These are phyloP conservation scores for Fissipunctia ypsillon DNA, from an alignment of 2,888 invertebrate species.

Conservation along the genomic window DNA sequence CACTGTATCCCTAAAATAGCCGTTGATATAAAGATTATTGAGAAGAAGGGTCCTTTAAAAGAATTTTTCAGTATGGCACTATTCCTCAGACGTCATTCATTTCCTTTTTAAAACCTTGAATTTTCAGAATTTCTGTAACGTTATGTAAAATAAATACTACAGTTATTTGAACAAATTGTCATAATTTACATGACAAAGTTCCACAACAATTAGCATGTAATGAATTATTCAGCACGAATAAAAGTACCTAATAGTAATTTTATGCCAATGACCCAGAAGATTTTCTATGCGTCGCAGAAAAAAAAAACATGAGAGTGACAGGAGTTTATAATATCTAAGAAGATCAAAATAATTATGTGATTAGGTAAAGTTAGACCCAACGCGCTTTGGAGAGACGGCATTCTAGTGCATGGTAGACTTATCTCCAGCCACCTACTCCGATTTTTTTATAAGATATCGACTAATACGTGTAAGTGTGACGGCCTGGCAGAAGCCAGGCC, in stretches of 20 bases:
- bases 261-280: not conserved
- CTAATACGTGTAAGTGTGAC: too few species aligned
- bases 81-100: too few species aligned
- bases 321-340: not conserved
- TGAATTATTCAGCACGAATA: too few species aligned
- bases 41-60: constrained; percentile 2
- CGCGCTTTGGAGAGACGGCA: not conserved
- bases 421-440: not conserved
- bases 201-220: too few species aligned
- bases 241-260: not conserved
- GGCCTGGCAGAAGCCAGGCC: too few species aligned
- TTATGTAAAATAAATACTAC: too few species aligned
- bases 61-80: not conserved
- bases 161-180: too few species aligned
- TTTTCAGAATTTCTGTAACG: too few species aligned
- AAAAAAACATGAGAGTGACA: not conserved
- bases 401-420: not conserved
- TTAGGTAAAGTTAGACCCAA: not conserved
- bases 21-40: constrained; percentile 72
- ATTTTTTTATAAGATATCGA: not conserved
- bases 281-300: not conserved
- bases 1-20: constrained; percentile 85
- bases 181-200: too few species aligned
- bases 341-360: not conserved
- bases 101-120: too few species aligned